Evolutionary conservation across 1,140 invertebrate genomes (phyloP), one percentile per base, ranked within the genome.

Genomic region (Leptestheria dahalacensis): DNA sequence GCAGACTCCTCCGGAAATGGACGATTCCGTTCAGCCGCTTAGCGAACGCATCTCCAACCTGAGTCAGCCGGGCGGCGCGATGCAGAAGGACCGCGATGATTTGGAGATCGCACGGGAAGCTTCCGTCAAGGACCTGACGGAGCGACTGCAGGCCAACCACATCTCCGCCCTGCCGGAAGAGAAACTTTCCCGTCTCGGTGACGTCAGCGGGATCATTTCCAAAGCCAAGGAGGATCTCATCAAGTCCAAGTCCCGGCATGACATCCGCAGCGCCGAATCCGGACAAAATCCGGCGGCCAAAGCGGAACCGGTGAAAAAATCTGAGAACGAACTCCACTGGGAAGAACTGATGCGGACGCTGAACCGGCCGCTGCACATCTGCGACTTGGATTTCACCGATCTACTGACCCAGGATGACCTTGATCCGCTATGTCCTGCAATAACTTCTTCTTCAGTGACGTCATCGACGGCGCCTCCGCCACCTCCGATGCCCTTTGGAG

Each of bases 351-450:
- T 89, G 23, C 82, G 83, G 28, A 83, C 82, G 62, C 72, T 93
- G 57, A 83, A 86, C 59, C 75, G 93, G 63, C 83, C 90, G 0
- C 75, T 98, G 49, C 82, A 85, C 65, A 80, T 99, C 11, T 96
- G 94, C 70, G 94, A 97, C 71, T 74, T 97, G 57, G 94, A 99
- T 71, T 99, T 99, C 68, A 93, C 90, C 1, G 93, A 97, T 73
- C 75, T 98, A 28, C 70, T 68, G 26, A 82, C 81, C 60, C 81
- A 82, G 12, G 88, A 91, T 60, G 88, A 76, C 51, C 63, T 66
- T 57, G 68, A 70, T 52, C 61, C 61, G 20, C 50, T 62, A n/a
- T 48, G 47, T 51, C 53, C 33, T 10, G 26, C 51, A n/a, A 59
- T 52, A 9, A 41, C 33, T 9, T 6, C 33, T 12, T 29, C 53